Evolutionary conservation across 2,113 vertebrate species (phyloP).

Genomic region (Rhipidura dahli): DNA sequence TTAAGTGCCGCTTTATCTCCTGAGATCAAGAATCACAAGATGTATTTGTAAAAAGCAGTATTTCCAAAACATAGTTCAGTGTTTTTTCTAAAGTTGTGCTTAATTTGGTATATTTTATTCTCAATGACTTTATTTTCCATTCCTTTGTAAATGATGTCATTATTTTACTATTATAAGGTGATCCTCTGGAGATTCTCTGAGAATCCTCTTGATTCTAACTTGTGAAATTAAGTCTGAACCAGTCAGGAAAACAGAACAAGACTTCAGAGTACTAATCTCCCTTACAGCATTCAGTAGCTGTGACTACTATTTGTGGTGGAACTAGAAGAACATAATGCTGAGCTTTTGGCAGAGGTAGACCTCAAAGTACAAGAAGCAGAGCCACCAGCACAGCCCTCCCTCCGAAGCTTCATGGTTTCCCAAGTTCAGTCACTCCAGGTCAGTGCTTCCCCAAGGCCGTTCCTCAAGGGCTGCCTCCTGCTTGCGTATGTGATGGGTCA

Average conservation of each 20-base stretch:
- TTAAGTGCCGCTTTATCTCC: neutral
- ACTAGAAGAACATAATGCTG: neutral
- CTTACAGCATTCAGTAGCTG: neutral
- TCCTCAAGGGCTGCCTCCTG: neutral
- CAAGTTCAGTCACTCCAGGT: neutral
- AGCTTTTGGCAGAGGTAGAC: neutral
- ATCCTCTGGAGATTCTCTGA: neutral
- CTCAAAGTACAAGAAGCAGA: neutral
- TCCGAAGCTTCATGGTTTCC: neutral
- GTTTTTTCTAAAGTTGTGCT: neutral
- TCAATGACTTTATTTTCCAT: neutral
- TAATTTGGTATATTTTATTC: neutral
- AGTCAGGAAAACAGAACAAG: neutral
- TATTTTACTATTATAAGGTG: neutral
- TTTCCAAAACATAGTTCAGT: neutral
- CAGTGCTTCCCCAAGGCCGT: neutral
- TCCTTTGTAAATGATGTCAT: neutral
- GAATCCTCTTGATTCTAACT: neutral
- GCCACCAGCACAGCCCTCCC: neutral
- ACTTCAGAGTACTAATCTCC: neutral
- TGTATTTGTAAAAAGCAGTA: neutral
- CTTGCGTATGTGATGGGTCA: fast-evolving
- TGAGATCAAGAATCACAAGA: neutral
- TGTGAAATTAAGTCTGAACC: neutral
- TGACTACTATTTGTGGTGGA: neutral